Percentiles rank a stretch among this genome's conserved stretches.
Evolutionary conservation across 2,797 vertebrate species (phyloP).

Genomic region (Odontamblyopus rebecca): DNA sequence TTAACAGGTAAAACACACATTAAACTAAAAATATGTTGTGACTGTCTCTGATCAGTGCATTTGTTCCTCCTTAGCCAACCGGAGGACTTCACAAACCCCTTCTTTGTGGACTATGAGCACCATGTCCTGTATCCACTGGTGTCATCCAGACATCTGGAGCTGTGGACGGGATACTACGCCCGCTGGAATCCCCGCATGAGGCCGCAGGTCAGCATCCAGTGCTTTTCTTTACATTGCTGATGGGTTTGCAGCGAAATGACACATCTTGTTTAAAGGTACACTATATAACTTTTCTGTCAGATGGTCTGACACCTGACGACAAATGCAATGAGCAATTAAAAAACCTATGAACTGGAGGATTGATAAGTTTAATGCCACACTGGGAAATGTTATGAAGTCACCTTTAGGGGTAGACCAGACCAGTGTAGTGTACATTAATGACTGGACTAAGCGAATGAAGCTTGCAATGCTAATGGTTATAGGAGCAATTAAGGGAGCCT

Average conservation of each 20-base stretch:
- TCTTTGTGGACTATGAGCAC: slow-evolving; percentile 92
- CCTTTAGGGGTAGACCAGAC: too few species aligned
- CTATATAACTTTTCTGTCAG: neutral
- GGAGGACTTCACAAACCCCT: slow-evolving; percentile 95
- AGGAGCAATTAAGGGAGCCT: too few species aligned
- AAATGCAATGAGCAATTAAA: too few species aligned
- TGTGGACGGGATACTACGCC: slow-evolving; percentile 93
- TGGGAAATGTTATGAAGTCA: too few species aligned
- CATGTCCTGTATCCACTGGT: slow-evolving; percentile 91
- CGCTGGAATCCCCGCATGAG: slow-evolving; percentile 96
- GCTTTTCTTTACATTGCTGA: neutral
- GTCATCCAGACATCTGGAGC: slow-evolving; percentile 89
- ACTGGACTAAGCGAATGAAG: too few species aligned
- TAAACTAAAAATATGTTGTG: neutral
- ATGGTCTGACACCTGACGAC: neutral
- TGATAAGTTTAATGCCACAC: too few species aligned
- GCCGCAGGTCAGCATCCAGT: slow-evolving; percentile 82
- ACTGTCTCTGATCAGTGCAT: neutral
- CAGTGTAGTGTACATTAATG: too few species aligned
- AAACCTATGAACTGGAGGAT: too few species aligned
- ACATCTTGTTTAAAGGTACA: neutral
- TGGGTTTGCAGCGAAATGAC: neutral
- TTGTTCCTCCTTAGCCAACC: slow-evolving; percentile 76
- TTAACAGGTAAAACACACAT: slow-evolving; percentile 76
- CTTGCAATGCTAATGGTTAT: too few species aligned